Base-by-base conservation (phyloP, 2,888 invertebrate genomes). In the Meteorus cinctellus region DNA sequence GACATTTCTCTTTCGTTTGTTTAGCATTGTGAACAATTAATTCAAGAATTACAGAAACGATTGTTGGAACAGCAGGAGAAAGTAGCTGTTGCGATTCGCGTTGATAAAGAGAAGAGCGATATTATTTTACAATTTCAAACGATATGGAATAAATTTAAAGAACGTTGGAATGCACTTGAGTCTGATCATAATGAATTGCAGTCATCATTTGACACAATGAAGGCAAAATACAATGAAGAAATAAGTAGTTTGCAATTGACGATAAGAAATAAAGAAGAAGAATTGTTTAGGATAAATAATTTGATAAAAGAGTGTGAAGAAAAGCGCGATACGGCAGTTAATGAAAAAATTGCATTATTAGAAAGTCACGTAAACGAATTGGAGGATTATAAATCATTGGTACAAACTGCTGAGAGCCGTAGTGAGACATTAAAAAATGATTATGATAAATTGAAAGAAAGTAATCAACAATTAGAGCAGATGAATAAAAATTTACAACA, bases 11-110 rank as follows among this genome's bases (percentile, higher is more conserved):
- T 73, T 65, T 36, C 71, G 76, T 75, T 81, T 84, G 88, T 88
- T 63, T 85, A 95, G 94, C 95, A 95, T 84, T 95, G 95, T 83
- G 96, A 96, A 89, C 92, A 93, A 77, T 91, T 94, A 82, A 95
- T 96, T 70, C 94, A 94, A 83, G 92, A 94, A 70, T 89, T 96
- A 1, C 96, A 96, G 86, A 92, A 92, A 81, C 93, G 93, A 81
- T 89, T 94, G 69, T 89, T 96, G 34, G 95, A 96, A 81, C 93
- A 95, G 82, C 95, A 96, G 86, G 95, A 96, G 86, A 94, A 94
- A 82, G 87, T 96, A 36, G 94, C 96, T 0, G 95, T 96, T 0
- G 96, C 96, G 0, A 88, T 96, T 5, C 92, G 93, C 87, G 94
- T 96, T 0, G 96, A 96, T 87, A 92, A 93, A 74, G 92, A 94